Percentiles rank a stretch among this genome's conserved stretches.
These are phyloP conservation scores for Apostichopus parvimensis DNA, from an alignment of 35 echinoderm and acorn worm species.

Conservation along the genomic window DNA sequence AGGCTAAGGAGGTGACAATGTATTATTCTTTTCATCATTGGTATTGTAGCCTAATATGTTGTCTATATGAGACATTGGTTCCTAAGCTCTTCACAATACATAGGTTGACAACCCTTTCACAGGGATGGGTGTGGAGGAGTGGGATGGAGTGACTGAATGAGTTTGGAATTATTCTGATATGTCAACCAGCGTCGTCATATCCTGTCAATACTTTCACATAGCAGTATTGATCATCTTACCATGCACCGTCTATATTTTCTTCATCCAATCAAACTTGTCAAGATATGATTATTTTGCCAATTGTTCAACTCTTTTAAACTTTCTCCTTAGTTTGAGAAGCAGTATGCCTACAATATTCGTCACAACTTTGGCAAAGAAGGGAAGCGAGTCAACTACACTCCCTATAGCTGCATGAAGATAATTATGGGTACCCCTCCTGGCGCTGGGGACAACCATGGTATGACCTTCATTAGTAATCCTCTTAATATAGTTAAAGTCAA, in stretches of 20 bases:
- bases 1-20: not conserved
- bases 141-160: too few species aligned
- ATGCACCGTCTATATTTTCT: not conserved
- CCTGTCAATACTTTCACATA: too few species aligned
- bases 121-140: too few species aligned
- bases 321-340: slow-evolving; percentile 88
- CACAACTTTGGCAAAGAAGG: slow-evolving; percentile 98
- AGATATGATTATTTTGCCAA: not conserved
- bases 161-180: too few species aligned
- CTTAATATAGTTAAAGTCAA: too few species aligned
- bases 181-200: too few species aligned
- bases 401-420: slow-evolving; percentile 99
- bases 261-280: not conserved
- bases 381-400: slow-evolving; percentile 90
- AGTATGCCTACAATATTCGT: slow-evolving; percentile 95
- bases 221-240: not conserved
- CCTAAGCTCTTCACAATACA: not conserved
- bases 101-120: not conserved
- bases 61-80: not conserved
- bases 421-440: slow-evolving; percentile 91
- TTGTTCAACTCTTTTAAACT: not conserved
- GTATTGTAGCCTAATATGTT: not conserved
- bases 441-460: slow-evolving; percentile 94
- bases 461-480: not conserved
- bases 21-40: too few species aligned